phyloP scores from a whole-genome alignment of 2,797 vertebrate species.

The Scomberomorus guttatus region DNA sequence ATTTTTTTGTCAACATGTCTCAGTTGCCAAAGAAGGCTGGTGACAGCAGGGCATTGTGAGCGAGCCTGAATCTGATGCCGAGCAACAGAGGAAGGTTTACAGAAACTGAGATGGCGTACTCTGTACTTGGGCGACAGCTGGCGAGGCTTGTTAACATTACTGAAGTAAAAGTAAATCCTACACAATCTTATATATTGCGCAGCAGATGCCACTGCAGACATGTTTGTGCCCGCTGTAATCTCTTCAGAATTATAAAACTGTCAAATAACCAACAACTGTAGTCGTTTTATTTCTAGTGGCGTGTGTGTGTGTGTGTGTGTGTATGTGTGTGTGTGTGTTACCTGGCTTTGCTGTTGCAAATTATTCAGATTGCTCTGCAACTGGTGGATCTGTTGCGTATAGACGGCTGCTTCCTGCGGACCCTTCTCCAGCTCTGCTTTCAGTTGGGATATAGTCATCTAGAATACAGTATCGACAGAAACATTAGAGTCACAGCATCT shows the following conservation, averaged over 20 bases:
- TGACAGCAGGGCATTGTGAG: constrained; percentile 65
- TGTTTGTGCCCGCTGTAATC: constrained; percentile 16
- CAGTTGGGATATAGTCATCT: constrained; percentile 92
- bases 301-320: neutral
- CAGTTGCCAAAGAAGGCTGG: constrained; percentile 51
- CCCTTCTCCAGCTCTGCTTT: constrained; percentile 95
- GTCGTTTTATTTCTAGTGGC: neutral
- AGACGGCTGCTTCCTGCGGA: constrained; percentile 95
- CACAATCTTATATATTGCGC: constrained; percentile 5
- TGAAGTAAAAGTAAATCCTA: constrained; percentile 29
- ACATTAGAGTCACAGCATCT: constrained; percentile 4
- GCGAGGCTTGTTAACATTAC: constrained; percentile 22
- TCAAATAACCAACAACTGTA: constrained; percentile 6
- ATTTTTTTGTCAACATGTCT: constrained; percentile 67
- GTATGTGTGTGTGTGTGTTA: constrained; percentile 64
- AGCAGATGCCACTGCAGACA: neutral
- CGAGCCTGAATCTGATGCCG: constrained; percentile 18
- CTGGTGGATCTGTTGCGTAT: constrained; percentile 93
- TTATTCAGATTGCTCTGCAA: constrained; percentile 90
- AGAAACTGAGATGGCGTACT: constrained; percentile 30
- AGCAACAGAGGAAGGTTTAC: constrained; percentile 45
- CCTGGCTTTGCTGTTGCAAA: constrained; percentile 93
- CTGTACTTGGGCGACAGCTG: constrained; percentile 21
- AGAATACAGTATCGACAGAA: constrained; percentile 22
- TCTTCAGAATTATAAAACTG: constrained; percentile 11